These are phyloP conservation scores for Pygoscelis antarcticus DNA, from an alignment of 2,113 vertebrate genomes.

Conservation along the genomic window DNA sequence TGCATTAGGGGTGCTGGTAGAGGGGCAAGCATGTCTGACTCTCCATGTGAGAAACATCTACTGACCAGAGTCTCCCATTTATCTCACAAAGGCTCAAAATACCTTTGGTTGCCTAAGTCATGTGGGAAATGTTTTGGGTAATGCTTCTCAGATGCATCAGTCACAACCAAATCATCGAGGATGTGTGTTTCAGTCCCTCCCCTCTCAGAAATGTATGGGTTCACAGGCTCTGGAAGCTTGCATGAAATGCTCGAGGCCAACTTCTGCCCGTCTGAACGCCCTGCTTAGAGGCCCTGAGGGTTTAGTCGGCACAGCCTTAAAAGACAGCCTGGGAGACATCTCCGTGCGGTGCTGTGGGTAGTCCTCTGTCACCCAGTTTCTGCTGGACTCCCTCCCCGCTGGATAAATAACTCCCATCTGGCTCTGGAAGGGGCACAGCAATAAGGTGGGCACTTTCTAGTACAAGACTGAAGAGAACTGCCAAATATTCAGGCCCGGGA, in stretches of 20 bases:
- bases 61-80: constrained; percentile 3
- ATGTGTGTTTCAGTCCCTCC: neutral
- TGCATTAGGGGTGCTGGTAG: neutral
- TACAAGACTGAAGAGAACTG: neutral
- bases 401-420: neutral
- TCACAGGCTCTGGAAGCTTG: neutral
- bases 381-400: neutral
- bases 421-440: neutral
- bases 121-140: constrained; percentile 34
- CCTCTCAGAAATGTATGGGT: neutral
- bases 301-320: neutral
- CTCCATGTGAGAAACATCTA: constrained; percentile 33
- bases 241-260: neutral
- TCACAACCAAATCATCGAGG: constrained; percentile 30
- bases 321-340: neutral
- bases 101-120: constrained; percentile 41
- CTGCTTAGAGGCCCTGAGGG: neutral
- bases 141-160: constrained; percentile 33
- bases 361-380: neutral
- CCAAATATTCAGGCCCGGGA: neutral
- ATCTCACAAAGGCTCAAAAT: neutral
- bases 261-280: neutral
- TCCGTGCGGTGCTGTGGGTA: neutral
- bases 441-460: neutral
- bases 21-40: neutral